Percentiles rank a stretch among this genome's conserved stretches.
These are phyloP conservation scores for Lasioglossum baleicum DNA, from an alignment of 1,140 invertebrate genomes.

Conservation along the genomic window DNA sequence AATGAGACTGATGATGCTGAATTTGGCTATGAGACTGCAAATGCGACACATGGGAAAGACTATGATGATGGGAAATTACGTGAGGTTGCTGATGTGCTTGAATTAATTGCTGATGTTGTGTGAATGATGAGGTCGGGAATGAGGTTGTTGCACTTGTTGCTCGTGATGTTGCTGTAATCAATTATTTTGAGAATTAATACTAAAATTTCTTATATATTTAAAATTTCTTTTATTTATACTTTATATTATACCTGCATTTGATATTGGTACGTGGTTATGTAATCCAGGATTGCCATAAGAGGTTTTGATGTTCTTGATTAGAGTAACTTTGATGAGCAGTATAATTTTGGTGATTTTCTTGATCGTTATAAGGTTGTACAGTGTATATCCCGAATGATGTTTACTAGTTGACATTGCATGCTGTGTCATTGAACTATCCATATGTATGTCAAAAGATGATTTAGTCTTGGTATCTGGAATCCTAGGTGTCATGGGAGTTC, in stretches of 20 bases:
- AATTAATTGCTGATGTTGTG: slow-evolving; percentile 60
- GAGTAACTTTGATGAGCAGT: slow-evolving; percentile 71
- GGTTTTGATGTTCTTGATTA: slow-evolving; percentile 74
- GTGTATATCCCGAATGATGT: slow-evolving; percentile 68
- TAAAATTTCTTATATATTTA: neutral
- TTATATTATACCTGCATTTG: slow-evolving; percentile 68
- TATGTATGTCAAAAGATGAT: slow-evolving; percentile 81
- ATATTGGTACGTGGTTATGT: slow-evolving; percentile 73
- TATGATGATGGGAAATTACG: slow-evolving; percentile 51
- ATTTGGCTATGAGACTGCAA: slow-evolving; percentile 64
- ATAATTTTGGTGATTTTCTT: slow-evolving; percentile 74
- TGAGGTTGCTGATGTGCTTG: slow-evolving; percentile 55
- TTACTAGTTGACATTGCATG: slow-evolving; percentile 74
- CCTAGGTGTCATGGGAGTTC: slow-evolving; percentile 64
- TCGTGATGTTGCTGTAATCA: slow-evolving; percentile 63
- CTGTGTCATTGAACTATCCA: slow-evolving; percentile 82
- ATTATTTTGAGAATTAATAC: slow-evolving; percentile 20
- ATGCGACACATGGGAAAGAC: slow-evolving; percentile 48
- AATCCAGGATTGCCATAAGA: slow-evolving; percentile 62
- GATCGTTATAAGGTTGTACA: slow-evolving; percentile 70
- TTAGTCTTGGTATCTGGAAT: slow-evolving; percentile 66
- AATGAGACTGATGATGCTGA: slow-evolving; percentile 64
- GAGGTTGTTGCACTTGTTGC: slow-evolving; percentile 54
- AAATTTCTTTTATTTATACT: no score
- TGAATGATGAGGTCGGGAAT: slow-evolving; percentile 55